Conservation (phyloP, 2,888 invertebrate genomes). For the Oscheius sp. region DNA sequence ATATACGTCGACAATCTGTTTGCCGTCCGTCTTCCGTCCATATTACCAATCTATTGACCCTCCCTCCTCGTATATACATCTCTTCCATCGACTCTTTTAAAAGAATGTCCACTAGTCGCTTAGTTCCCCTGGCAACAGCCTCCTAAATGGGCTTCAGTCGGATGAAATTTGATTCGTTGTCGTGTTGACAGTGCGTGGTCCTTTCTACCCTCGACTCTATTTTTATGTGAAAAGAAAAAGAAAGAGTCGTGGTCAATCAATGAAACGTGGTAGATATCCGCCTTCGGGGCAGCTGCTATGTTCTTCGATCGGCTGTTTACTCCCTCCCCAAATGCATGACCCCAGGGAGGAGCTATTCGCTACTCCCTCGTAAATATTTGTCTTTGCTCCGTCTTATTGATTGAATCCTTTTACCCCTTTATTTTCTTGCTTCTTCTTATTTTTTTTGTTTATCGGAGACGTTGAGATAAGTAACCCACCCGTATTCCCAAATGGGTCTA, state of each 20-base stretch:
- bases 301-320: not conserved
- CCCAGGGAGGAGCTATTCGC: not conserved
- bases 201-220: not conserved
- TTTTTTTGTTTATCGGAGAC: too few relatives aligned
- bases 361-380: not conserved
- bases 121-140: conserved; percentile 1
- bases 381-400: not conserved
- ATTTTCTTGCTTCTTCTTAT: not conserved
- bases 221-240: too few relatives aligned
- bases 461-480: not conserved
- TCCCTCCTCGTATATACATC: not conserved
- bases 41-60: too few relatives aligned
- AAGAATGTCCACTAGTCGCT: not conserved
- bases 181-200: not conserved
- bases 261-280: conserved; percentile 11
- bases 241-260: too few relatives aligned
- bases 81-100: too few relatives aligned
- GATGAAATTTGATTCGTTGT: not conserved
- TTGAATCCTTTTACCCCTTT: not conserved
- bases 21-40: too few relatives aligned
- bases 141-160: not conserved
- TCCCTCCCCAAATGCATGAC: not conserved
- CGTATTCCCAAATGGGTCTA: not conserved
- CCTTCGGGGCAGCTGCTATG: not conserved
- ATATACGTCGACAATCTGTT: too few relatives aligned